Percentiles rank a stretch among this genome's conserved stretches.
These are phyloP conservation scores for Rhagonycha lutea DNA, from an alignment of 2,888 invertebrate genomes.

Conservation along the genomic window DNA sequence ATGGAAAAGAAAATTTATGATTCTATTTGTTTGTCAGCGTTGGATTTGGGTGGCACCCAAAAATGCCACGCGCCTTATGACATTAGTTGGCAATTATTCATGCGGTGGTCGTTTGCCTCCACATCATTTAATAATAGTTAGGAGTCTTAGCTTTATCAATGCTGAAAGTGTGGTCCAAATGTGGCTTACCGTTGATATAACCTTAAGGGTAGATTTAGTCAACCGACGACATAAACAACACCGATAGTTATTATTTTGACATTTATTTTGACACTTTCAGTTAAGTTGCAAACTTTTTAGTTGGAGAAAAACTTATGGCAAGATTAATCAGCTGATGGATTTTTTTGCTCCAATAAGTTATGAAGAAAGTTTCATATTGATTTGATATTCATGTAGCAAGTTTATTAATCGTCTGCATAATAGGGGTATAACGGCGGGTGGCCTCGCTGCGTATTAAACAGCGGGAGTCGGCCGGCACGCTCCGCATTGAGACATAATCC, in stretches of 20 bases:
- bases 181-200: constrained; percentile 29
- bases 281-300: neutral
- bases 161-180: constrained; percentile 42
- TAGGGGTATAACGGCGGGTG: constrained; percentile 33
- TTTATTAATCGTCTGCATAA: constrained; percentile 36
- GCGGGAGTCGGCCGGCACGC: constrained; percentile 41
- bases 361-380: constrained; percentile 5
- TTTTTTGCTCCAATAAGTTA: neutral
- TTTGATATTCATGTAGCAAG: constrained; percentile 22
- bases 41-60: constrained; percentile 7
- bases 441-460: constrained; percentile 40
- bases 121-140: constrained; percentile 47
- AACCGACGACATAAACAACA: constrained; percentile 7
- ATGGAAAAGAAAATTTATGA: neutral
- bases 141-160: constrained; percentile 48
- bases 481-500: constrained; percentile 47
- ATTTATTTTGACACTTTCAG: neutral
- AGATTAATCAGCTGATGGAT: neutral
- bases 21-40: neutral
- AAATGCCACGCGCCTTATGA: constrained; percentile 42
- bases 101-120: constrained; percentile 42
- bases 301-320: neutral
- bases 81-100: constrained; percentile 48
- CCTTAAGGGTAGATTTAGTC: constrained; percentile 23
- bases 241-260: neutral